These are phyloP conservation scores for Osmerus eperlanus DNA, from an alignment of 2,113 vertebrate species.

Conservation along the genomic window DNA sequence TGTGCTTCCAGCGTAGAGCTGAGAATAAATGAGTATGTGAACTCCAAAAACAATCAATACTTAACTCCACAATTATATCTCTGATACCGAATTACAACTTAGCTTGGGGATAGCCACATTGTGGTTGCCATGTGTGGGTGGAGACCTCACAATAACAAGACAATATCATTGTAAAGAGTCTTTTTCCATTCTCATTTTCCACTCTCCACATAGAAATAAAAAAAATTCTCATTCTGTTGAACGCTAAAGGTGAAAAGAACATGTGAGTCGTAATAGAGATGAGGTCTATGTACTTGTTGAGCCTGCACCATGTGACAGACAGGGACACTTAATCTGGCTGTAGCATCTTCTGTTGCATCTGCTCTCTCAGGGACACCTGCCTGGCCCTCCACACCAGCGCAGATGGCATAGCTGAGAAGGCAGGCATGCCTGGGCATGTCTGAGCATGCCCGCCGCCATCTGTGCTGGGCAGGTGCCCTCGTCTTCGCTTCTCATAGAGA, in stretches of 20 bases:
- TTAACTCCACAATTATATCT: conserved; percentile 8
- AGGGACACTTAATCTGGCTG: neutral
- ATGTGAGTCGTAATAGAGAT: neutral
- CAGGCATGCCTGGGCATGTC: conserved; percentile 72
- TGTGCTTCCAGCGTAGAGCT: neutral
- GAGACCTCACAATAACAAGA: conserved; percentile 1
- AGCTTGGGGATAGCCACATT: neutral
- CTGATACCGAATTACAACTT: neutral
- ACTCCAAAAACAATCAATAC: conserved; percentile 15
- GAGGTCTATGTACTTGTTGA: neutral
- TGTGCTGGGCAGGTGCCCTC: conserved; percentile 78
- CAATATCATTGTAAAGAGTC: neutral
- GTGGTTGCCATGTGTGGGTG: conserved; percentile 1
- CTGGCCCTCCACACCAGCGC: conserved; percentile 57
- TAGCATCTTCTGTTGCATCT: neutral
- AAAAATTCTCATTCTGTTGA: neutral
- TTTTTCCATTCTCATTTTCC: neutral
- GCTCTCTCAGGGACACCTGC: conserved; percentile 19
- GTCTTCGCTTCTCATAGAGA: conserved; percentile 46
- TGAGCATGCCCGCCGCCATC: conserved; percentile 68
- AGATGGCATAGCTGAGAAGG: conserved; percentile 71
- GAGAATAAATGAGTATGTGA: neutral
- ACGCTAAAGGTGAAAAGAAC: neutral
- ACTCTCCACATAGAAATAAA: neutral
- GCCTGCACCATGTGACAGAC: neutral